Evolutionary conservation across 1,140 invertebrate species (phyloP).

Genomic region (Ericerus pela): DNA sequence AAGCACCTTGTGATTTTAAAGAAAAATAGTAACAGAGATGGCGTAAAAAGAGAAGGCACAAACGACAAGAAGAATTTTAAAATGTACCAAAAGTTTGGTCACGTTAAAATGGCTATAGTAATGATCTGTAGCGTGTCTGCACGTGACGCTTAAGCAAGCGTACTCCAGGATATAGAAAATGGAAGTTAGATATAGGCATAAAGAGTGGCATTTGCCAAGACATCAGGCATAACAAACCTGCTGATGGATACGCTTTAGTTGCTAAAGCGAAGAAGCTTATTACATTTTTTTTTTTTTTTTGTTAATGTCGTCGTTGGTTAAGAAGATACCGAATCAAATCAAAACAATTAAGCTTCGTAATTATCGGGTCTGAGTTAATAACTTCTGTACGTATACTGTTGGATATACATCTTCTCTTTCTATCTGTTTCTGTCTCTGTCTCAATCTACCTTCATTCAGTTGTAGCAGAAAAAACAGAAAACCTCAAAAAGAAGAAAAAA

Average conservation of each 20-base stretch:
- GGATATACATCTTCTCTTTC: no score
- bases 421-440: no score
- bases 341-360: constrained; percentile 8
- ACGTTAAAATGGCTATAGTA: constrained; percentile 1
- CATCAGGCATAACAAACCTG: background rate
- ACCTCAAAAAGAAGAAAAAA: constrained; percentile 8
- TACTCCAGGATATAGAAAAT: background rate
- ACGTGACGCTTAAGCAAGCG: no score
- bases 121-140: constrained; percentile 1
- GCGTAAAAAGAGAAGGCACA: no score
- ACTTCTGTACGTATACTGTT: no score
- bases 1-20: no score
- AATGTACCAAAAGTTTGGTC: no score
- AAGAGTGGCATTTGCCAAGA: background rate
- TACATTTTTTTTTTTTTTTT: no score
- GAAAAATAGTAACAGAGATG: no score
- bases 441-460: no score
- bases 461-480: no score
- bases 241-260: constrained; percentile 2
- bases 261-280: constrained; percentile 11
- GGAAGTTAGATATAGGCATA: background rate
- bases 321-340: constrained; percentile 9
- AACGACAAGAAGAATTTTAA: no score
- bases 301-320: background rate
- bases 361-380: constrained; percentile 7